Base-by-base conservation (phyloP, 2,888 invertebrate genomes). In the Trypoxylon attenuatum region DNA sequence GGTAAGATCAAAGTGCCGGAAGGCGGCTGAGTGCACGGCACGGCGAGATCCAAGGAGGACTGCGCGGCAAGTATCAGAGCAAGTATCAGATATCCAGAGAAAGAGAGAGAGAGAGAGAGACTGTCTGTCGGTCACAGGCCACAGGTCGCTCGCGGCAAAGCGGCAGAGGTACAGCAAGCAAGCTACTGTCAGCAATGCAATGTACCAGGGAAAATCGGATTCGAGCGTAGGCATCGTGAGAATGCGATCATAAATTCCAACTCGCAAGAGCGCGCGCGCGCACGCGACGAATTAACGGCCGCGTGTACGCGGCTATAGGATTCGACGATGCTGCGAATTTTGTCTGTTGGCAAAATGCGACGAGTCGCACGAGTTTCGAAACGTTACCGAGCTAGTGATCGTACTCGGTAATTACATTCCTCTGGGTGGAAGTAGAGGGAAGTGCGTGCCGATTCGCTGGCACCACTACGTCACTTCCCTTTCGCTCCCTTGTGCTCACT, bases 341-440 rank as follows among this genome's bases (percentile, higher is more conserved):
- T 13, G 33, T 10, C 13, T 33, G 3, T 10, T 13, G 33, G 33
- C 10, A 33, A 33, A 33, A 33, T 50, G 57, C 57, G 42, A 42
- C 58, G 63, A 73, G 70, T 67, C 61, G 61, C 39, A 42, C n/a
- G 39, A 6, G 52, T n/a, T n/a, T n/a, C n/a, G n/a, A n/a, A n/a
- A n/a, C n/a, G n/a, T n/a, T n/a, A n/a, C n/a, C n/a, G n/a, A n/a
- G n/a, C n/a, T n/a, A 38, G 61, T 58, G 68, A 65, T 56, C 55
- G 64, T 70, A 54, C 52, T 4, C 33, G 4, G 70, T 73, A 76
- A 76, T 76, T 76, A 64, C 76, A 73, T 76, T 73, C 71, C 76
- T 66, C 68, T 39, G 70, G 66, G n/a, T 33, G 53, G 65, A 49
- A 49, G 62, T 63, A 67, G 70, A 72, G 67, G 63, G 58, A 25